phyloP scores from a whole-genome alignment of 2,888 invertebrate species.

The Amblyteles armatorius region DNA sequence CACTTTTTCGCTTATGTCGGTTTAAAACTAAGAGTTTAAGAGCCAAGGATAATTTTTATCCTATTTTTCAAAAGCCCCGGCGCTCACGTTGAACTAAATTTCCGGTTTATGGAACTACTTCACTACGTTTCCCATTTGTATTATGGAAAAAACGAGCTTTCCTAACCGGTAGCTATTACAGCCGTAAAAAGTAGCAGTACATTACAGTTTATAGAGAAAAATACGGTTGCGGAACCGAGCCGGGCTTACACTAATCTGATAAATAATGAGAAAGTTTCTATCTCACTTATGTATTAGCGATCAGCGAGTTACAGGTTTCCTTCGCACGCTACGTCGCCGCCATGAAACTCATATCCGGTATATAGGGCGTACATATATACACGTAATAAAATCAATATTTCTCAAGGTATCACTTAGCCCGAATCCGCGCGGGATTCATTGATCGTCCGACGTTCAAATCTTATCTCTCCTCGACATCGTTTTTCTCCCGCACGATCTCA shows the following conservation, averaged over 20 bases:
- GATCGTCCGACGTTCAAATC: conserved; percentile 5
- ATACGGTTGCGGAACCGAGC: conserved; percentile 32
- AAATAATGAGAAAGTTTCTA: conserved; percentile 63
- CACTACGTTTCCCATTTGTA: conserved; percentile 9
- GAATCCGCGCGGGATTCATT: conserved; percentile 17
- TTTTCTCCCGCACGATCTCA: neutral
- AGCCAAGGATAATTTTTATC: neutral
- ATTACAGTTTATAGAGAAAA: conserved; percentile 9
- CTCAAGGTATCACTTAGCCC: conserved; percentile 6
- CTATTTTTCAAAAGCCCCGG: neutral
- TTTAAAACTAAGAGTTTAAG: neutral
- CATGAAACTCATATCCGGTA: conserved; percentile 24
- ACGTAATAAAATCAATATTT: conserved; percentile 20
- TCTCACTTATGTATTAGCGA: conserved; percentile 34
- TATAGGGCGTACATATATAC: conserved; percentile 22
- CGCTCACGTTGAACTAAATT: neutral
- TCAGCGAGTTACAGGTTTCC: conserved; percentile 27
- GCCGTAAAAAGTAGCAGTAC: conserved; percentile 3
- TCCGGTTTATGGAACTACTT: neutral
- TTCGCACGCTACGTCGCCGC: neutral
- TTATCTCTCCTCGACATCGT: conserved; percentile 27
- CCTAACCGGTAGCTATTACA: conserved; percentile 17
- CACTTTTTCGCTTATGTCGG: neutral
- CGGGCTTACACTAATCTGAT: conserved; percentile 69
- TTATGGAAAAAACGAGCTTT: conserved; percentile 4